phyloP scores from a whole-genome alignment of 2,113 vertebrate species.

The Pardalotus punctatus region DNA sequence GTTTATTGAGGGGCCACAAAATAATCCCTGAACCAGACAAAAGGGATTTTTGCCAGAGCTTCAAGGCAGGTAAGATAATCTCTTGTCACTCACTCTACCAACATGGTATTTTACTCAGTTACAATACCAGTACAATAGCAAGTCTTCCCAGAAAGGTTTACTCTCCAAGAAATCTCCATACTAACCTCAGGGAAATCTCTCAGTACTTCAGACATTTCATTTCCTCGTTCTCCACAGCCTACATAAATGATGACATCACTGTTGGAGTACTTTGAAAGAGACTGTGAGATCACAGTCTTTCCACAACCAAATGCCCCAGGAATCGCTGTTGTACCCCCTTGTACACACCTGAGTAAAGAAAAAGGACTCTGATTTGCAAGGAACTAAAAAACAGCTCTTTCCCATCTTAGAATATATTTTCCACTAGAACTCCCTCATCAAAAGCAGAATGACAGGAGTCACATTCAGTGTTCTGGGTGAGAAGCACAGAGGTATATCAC shows the following conservation, averaged over 20 bases:
- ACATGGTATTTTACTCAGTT: neutral
- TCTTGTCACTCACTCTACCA: neutral
- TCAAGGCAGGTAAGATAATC: neutral
- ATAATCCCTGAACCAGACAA: neutral
- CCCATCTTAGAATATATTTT: neutral
- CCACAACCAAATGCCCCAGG: slow-evolving; percentile 96
- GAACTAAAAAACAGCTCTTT: neutral
- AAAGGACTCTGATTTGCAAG: slow-evolving; percentile 1
- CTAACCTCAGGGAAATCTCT: slow-evolving; percentile 96
- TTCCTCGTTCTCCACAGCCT: slow-evolving; percentile 95
- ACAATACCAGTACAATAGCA: neutral
- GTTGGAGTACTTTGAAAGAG: slow-evolving; percentile 97
- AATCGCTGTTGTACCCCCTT: slow-evolving; percentile 96
- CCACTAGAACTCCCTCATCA: neutral
- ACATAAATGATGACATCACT: slow-evolving; percentile 98
- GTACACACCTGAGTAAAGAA: slow-evolving; percentile 86
- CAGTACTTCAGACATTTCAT: slow-evolving; percentile 99
- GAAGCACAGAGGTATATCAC: neutral
- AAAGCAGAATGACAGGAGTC: neutral
- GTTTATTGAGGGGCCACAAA: neutral
- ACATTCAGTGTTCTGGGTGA: neutral
- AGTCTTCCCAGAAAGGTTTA: neutral
- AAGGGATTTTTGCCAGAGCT: neutral
- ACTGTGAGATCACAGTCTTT: slow-evolving; percentile 98
- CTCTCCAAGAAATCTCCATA: neutral